phyloP scores from a whole-genome alignment of 30 jellyfish, hydroid and myxozoan species.

The Chrysaora quinquecirrha region DNA sequence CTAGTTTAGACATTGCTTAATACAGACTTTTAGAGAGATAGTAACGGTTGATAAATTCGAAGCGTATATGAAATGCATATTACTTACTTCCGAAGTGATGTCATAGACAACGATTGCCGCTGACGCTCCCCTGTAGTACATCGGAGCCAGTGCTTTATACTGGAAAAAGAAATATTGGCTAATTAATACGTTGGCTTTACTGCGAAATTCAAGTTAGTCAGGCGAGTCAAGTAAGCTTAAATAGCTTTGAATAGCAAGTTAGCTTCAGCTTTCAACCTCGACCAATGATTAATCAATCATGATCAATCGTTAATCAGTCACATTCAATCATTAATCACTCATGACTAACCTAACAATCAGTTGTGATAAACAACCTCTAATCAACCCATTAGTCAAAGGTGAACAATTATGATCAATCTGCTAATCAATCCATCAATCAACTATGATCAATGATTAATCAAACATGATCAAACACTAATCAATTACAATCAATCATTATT shows the following conservation, averaged over 20 bases:
- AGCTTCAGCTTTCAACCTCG: too few relatives aligned
- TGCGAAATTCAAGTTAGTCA: too few relatives aligned
- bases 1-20: background rate
- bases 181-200: background rate
- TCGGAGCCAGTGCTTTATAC: constrained; percentile 86
- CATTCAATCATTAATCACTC: background rate
- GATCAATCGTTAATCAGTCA: too few relatives aligned
- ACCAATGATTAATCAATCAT: too few relatives aligned
- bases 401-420: background rate
- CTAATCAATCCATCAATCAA: background rate
- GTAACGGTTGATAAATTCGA: too few relatives aligned
- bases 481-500: too few relatives aligned
- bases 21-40: too few relatives aligned
- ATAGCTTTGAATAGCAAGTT: too few relatives aligned
- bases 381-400: too few relatives aligned
- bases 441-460: background rate
- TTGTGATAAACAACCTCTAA: background rate
- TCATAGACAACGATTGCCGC: constrained; percentile 96
- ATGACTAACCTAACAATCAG: background rate
- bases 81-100: constrained; percentile 67
- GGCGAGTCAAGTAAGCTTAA: too few relatives aligned
- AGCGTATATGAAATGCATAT: too few relatives aligned
- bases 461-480: too few relatives aligned
- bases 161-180: background rate
- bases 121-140: constrained; percentile 95